Evolutionary conservation across 2,888 invertebrate genomes (phyloP), one percentile per base, ranked within the genome.

Genomic region (Drosophila nr. fundita): DNA sequence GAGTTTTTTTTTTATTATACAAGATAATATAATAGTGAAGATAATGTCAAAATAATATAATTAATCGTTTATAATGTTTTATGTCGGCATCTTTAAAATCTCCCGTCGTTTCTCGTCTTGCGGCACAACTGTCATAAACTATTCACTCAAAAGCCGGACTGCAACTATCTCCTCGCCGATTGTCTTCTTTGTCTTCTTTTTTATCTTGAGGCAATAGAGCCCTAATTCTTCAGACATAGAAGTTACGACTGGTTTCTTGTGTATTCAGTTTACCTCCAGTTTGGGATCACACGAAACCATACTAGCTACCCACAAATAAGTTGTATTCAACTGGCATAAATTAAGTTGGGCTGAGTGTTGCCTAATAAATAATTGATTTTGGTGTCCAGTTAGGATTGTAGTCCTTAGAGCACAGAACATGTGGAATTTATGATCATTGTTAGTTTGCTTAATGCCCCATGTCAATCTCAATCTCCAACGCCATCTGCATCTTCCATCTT

Each of bases 401-500:
- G 18, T 18, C 36, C 34, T 36, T 29, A 36, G 52, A 5, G 21
- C 45, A 52, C 30, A 30, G 21, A 15, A 36, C 24, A 24, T n/a
- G 27, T 24, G 49, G 34, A 6, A 53, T 27, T 34, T 21, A 38
- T 53, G 53, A 76, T 57, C 59, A 72, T 72, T 80, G 62, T 80
- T 72, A 60, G 76, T 64, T 72, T 80, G 67, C 52, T 60, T 76
- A 80, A 76, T 68, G 80, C 59, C 32, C 27, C 67, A 48, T 76
- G 76, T 80, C 78, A 76, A 80, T 76, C 76, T 79, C 67, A 60
- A 77, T 78, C 24, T 59, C 27, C n/a, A 75, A 62, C 21, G 29
- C 58, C 59, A 53, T 69, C 45, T 38, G 29, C 53, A 54, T 30
- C 53, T 58, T 69, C 59, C 68, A 68, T 69, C 68, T 69, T 58